phyloP scores from a whole-genome alignment of 2,113 vertebrate species.

The Pampusana beccarii region DNA sequence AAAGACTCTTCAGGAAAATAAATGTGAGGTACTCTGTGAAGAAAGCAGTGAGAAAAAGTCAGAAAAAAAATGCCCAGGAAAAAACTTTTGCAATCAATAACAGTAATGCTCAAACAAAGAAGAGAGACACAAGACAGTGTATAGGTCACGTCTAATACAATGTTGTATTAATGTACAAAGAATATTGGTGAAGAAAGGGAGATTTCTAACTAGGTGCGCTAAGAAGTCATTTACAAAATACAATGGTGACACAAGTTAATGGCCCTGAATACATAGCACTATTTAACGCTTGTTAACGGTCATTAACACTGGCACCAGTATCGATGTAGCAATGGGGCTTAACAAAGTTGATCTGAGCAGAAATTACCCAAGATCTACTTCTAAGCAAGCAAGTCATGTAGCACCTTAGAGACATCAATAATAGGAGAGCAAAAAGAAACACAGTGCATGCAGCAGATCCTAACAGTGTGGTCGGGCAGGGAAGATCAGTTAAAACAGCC shows the following conservation, averaged over 20 bases:
- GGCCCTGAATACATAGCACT: neutral
- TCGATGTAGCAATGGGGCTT: neutral
- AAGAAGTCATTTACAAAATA: neutral
- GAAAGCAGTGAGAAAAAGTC: neutral
- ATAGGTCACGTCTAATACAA: neutral
- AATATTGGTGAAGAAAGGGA: neutral
- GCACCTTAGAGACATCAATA: neutral
- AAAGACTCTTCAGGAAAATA: neutral
- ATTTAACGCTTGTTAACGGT: neutral
- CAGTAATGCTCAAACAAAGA: neutral
- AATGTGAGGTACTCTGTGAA: neutral
- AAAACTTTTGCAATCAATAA: neutral
- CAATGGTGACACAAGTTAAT: slow-evolving; percentile 39
- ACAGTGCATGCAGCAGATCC: neutral
- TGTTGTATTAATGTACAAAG: neutral
- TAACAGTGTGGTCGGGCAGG: fast-evolving
- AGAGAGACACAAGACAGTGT: neutral
- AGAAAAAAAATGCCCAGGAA: neutral
- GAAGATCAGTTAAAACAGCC: neutral
- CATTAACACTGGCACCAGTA: slow-evolving; percentile 42
- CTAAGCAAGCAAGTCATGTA: neutral
- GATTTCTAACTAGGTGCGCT: neutral
- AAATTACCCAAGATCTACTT: neutral
- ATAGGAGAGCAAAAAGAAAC: neutral
- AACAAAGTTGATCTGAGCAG: neutral